Percentiles rank a stretch among this genome's conserved stretches.
Conservation (phyloP, 2,888 invertebrate genomes). For the Ochropleura leucogaster region DNA sequence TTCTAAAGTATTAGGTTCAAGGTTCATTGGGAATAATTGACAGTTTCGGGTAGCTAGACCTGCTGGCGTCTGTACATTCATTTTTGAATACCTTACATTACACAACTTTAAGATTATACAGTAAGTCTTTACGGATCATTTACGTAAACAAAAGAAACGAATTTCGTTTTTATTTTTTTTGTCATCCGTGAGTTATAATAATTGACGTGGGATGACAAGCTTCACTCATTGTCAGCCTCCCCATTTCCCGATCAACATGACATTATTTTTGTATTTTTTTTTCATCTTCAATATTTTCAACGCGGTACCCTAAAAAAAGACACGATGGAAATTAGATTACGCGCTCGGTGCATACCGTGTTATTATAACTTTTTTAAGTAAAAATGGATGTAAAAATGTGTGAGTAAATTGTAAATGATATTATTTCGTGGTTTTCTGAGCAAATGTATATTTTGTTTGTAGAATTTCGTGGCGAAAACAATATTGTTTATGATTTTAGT, state of each 20-base stretch:
- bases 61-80: too few species aligned
- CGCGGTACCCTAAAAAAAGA: slow-evolving; percentile 62
- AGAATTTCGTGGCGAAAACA: slow-evolving; percentile 17
- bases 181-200: slow-evolving; percentile 22
- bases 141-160: slow-evolving; percentile 7
- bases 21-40: too few species aligned
- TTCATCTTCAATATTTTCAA: slow-evolving; percentile 26
- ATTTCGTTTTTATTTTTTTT: slow-evolving; percentile 3
- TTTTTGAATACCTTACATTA: background rate
- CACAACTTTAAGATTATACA: background rate
- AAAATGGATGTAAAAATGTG: slow-evolving; percentile 45
- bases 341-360: slow-evolving; percentile 66
- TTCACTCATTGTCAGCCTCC: slow-evolving; percentile 37
- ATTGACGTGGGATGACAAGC: slow-evolving; percentile 51
- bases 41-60: too few species aligned
- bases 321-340: slow-evolving; percentile 75
- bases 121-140: background rate
- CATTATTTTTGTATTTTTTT: slow-evolving; percentile 3
- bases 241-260: slow-evolving; percentile 29
- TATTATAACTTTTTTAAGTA: slow-evolving; percentile 61
- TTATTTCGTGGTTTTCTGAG: slow-evolving; percentile 34
- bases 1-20: too few species aligned
- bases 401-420: slow-evolving; percentile 61
- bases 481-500: slow-evolving; percentile 27
- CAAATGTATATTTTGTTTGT: slow-evolving; percentile 20